phyloP scores from a whole-genome alignment of 2,113 vertebrate genomes.

The Tylochromis polylepis region DNA sequence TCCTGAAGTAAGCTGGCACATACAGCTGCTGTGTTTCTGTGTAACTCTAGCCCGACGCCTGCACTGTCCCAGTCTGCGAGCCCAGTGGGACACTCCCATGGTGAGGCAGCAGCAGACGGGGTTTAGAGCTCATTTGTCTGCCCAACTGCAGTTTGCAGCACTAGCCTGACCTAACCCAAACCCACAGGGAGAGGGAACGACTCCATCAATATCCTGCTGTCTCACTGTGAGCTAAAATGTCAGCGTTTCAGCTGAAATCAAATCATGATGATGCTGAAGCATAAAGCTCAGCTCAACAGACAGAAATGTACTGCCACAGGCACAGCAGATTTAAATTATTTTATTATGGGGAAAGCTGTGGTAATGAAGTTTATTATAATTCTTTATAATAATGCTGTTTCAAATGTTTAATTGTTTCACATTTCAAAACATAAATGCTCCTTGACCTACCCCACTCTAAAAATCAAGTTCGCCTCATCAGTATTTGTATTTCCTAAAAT shows the following conservation, averaged over 20 bases:
- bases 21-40: constrained; percentile 5
- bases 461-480: neutral
- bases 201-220: neutral
- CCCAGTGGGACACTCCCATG: constrained; percentile 25
- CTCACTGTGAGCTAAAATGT: neutral
- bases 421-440: neutral
- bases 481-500: neutral
- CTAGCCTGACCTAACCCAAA: constrained; percentile 3
- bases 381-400: neutral
- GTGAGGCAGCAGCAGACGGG: constrained; percentile 15
- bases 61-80: neutral
- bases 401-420: neutral
- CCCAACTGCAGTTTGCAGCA: neutral
- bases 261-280: neutral
- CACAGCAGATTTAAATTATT: neutral
- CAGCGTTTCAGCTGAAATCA: neutral
- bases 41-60: neutral
- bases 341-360: neutral
- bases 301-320: neutral
- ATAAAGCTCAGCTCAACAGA: neutral
- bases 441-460: neutral
- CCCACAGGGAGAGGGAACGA: neutral
- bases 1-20: neutral
- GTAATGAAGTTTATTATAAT: neutral
- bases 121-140: constrained; percentile 33